phyloP scores from a whole-genome alignment of 2,888 invertebrate species.

The Lasius platythorax region DNA sequence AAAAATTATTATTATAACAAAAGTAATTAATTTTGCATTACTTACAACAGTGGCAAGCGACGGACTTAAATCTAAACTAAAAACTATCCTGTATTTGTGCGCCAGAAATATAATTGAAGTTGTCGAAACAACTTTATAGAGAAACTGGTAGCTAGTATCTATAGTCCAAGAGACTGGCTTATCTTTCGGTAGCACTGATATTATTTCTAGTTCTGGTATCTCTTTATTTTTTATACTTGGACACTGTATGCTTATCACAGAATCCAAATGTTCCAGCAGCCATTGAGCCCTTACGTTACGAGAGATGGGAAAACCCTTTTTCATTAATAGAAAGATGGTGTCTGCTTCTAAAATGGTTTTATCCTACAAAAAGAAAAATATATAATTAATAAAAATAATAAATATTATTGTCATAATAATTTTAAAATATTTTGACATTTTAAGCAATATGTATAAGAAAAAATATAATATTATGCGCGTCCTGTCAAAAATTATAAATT shows the following conservation, averaged over 20 bases:
- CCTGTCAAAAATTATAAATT: background rate
- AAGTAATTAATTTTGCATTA: conserved; percentile 55
- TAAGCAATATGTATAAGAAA: background rate
- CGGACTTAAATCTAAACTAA: conserved; percentile 93
- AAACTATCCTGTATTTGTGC: conserved; percentile 90
- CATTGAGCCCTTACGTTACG: conserved; percentile 91
- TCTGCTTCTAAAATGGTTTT: conserved; percentile 87
- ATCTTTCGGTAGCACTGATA: conserved; percentile 89
- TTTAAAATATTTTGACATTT: background rate
- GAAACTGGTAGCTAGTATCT: conserved; percentile 85
- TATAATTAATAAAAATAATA: background rate
- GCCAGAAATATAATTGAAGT: conserved; percentile 90
- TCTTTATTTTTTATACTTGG: conserved; percentile 83
- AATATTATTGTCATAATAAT: background rate
- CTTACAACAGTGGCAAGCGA: conserved; percentile 91
- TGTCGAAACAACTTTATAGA: conserved; percentile 87
- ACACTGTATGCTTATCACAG: conserved; percentile 87
- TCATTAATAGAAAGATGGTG: conserved; percentile 90
- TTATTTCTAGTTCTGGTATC: conserved; percentile 88
- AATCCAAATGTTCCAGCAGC: conserved; percentile 90
- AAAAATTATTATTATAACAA: conserved; percentile 2
- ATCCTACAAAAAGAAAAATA: conserved; percentile 75
- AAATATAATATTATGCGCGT: background rate
- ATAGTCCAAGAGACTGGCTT: conserved; percentile 86
- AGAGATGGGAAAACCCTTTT: conserved; percentile 90